These are phyloP conservation scores for Xestobium rufovillosum DNA, from an alignment of 2,888 invertebrate genomes.

Conservation along the genomic window DNA sequence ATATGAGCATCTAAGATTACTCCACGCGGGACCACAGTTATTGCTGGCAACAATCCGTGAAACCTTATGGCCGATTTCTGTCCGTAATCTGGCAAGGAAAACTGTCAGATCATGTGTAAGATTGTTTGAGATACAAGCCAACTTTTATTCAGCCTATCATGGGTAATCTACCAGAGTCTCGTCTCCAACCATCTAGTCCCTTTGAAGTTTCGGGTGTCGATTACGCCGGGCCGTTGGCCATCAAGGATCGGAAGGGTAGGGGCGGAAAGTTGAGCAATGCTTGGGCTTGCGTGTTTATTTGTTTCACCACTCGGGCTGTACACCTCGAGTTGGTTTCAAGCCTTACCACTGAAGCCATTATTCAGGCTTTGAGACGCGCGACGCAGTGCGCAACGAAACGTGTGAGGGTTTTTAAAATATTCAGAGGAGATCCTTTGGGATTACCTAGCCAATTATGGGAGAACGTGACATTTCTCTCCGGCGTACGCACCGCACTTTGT, in stretches of 20 bases:
- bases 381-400: conserved; percentile 18
- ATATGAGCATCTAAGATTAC: conserved; percentile 10
- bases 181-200: conserved; percentile 6
- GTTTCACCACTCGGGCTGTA: conserved; percentile 16
- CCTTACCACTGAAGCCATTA: conserved; percentile 19
- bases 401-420: conserved; percentile 18
- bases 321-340: conserved; percentile 22
- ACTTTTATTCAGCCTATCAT: too few species aligned
- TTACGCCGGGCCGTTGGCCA: conserved; percentile 7
- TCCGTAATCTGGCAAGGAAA: conserved; percentile 6
- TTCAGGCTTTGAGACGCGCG: conserved; percentile 21
- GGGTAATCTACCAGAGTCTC: conserved; percentile 6
- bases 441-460: conserved; percentile 26
- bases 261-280: conserved; percentile 12
- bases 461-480: conserved; percentile 9
- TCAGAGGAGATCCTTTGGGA: too few species aligned
- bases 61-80: conserved; percentile 19
- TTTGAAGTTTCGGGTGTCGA: conserved; percentile 5
- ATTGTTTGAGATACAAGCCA: too few species aligned
- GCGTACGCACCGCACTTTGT: conserved; percentile 18
- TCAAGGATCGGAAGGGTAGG: conserved; percentile 6
- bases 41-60: too few species aligned
- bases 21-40: conserved; percentile 14
- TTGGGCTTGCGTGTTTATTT: conserved; percentile 14
- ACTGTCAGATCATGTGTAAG: conserved; percentile 7